Evolutionary conservation across 1,140 invertebrate genomes (phyloP).

Genomic region (Drosophila malerkotliana): DNA sequence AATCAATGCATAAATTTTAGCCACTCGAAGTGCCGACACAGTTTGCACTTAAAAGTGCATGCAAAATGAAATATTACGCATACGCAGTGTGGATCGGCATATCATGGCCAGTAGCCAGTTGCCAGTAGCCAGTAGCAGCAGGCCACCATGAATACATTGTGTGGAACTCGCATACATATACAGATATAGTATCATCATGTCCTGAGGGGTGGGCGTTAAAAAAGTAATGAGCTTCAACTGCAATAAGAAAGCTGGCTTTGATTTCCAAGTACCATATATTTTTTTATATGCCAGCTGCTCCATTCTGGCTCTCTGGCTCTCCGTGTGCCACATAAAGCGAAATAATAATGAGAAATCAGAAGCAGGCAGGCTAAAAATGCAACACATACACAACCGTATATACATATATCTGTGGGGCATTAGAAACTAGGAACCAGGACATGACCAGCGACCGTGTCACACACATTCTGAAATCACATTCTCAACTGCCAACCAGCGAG

Average conservation of each 20-base stretch:
- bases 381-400: background rate
- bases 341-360: conserved; percentile 78
- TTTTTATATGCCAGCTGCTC: conserved; percentile 50
- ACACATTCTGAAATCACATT: conserved; percentile 38
- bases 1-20: conserved; percentile 75
- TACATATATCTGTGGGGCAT: conserved; percentile 6
- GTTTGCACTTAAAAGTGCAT: conserved; percentile 54
- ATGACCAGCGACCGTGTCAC: conserved; percentile 55
- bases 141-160: background rate
- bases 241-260: conserved; percentile 60
- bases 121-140: conserved; percentile 9
- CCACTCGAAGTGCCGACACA: conserved; percentile 9
- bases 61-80: conserved; percentile 70
- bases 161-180: background rate
- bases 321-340: conserved; percentile 62
- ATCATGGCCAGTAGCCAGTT: conserved; percentile 33
- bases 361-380: conserved; percentile 43
- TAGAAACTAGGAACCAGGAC: conserved; percentile 22
- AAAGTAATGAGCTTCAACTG: conserved; percentile 65
- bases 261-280: conserved; percentile 50
- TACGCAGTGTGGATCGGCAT: conserved; percentile 60
- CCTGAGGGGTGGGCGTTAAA: conserved; percentile 39
- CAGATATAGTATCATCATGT: background rate
- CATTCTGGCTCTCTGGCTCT: conserved; percentile 2
- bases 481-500: conserved; percentile 46